These are phyloP conservation scores for Crenichthys baileyi DNA, from an alignment of 2,797 vertebrate genomes.

Conservation along the genomic window DNA sequence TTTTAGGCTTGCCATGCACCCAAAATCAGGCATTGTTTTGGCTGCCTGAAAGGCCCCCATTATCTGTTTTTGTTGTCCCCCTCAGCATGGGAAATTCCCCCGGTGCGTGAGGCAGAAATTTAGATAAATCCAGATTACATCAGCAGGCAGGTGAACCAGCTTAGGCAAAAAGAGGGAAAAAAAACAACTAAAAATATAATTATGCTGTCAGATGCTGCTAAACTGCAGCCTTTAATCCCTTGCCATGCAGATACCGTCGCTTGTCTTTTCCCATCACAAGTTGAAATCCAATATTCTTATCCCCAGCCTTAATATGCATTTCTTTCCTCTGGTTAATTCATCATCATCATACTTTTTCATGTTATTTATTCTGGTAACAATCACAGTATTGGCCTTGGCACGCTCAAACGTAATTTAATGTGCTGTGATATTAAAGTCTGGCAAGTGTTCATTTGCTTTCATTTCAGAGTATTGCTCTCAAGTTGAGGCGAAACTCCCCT, in stretches of 20 bases:
- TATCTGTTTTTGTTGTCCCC: slow-evolving; percentile 38
- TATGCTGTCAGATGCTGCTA: slow-evolving; percentile 51
- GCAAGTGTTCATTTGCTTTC: slow-evolving; percentile 35
- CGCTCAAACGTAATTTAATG: slow-evolving; percentile 49
- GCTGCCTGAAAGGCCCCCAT: slow-evolving; percentile 32
- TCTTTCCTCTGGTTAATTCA: slow-evolving; percentile 59
- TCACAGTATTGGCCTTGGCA: slow-evolving; percentile 64
- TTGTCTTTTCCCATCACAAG: slow-evolving; percentile 51
- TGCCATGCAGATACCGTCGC: slow-evolving; percentile 32
- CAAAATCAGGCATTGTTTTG: slow-evolving; percentile 32
- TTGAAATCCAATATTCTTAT: slow-evolving; percentile 53
- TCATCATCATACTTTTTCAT: slow-evolving; percentile 51
- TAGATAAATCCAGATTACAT: slow-evolving; percentile 71
- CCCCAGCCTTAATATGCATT: slow-evolving; percentile 33
- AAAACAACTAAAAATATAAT: slow-evolving; percentile 62
- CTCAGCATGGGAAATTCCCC: slow-evolving; percentile 35
- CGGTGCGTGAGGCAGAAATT: slow-evolving; percentile 49
- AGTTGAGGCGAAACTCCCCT: slow-evolving; percentile 49
- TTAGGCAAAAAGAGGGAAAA: slow-evolving; percentile 19
- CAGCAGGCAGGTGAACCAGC: slow-evolving; percentile 64
- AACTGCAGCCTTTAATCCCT: slow-evolving; percentile 58
- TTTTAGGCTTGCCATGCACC: slow-evolving; percentile 18
- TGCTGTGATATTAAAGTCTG: slow-evolving; percentile 42
- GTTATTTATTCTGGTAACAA: slow-evolving; percentile 57
- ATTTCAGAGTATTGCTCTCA: slow-evolving; percentile 56